These are phyloP conservation scores for Campylomormyrus numenius DNA, from an alignment of 2,113 vertebrate species.

Conservation along the genomic window DNA sequence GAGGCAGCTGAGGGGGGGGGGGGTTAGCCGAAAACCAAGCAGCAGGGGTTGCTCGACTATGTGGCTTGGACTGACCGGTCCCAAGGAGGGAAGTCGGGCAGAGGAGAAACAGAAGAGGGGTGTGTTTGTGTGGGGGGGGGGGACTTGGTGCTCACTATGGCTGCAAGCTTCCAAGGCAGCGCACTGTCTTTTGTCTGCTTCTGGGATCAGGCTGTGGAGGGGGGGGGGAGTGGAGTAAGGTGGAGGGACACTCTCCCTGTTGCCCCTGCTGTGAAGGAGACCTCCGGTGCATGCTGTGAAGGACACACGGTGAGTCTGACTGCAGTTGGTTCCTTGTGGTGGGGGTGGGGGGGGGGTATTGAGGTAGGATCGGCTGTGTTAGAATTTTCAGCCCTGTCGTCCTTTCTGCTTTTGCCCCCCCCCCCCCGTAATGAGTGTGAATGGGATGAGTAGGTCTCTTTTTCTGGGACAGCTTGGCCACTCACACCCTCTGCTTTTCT, in stretches of 20 bases:
- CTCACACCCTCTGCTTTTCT: conserved; percentile 47
- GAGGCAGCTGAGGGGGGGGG: conserved; percentile 12
- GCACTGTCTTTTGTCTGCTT: conserved; percentile 60
- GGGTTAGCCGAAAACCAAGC: conserved; percentile 87
- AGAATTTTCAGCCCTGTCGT: background rate
- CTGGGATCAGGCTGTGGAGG: conserved; percentile 57
- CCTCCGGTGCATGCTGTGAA: conserved; percentile 51
- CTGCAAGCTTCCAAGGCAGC: conserved; percentile 53
- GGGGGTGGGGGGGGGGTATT: background rate
- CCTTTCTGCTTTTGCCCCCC: background rate
- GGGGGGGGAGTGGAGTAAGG: conserved; percentile 28
- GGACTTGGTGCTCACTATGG: conserved; percentile 36
- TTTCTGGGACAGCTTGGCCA: conserved; percentile 28
- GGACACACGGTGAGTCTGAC: conserved; percentile 64
- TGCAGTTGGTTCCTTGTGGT: conserved; percentile 9
- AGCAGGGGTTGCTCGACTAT: conserved; percentile 45
- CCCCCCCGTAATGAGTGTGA: background rate
- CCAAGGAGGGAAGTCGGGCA: conserved; percentile 34
- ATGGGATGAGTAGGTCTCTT: conserved; percentile 22
- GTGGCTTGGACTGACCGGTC: background rate
- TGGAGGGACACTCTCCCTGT: conserved; percentile 46
- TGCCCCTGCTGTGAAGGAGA: conserved; percentile 23
- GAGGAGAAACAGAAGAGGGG: conserved; percentile 44
- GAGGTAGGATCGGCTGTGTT: background rate
- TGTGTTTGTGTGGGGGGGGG: conserved; percentile 38